Conservation (phyloP, 2,113 vertebrate genomes). For the Beaufortia kweichowensis region DNA sequence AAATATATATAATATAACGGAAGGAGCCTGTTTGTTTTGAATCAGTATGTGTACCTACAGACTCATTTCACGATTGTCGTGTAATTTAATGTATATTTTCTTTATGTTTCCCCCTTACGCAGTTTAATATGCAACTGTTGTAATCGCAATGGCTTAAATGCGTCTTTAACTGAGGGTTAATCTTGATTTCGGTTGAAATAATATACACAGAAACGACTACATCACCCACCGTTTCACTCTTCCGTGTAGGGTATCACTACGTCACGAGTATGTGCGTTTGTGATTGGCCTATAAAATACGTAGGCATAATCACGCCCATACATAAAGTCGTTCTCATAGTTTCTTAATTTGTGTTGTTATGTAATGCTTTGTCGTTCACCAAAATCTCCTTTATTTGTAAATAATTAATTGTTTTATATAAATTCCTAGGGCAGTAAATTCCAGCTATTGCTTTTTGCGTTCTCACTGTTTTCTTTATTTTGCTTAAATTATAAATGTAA, state of each 20-base stretch:
- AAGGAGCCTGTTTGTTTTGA: neutral
- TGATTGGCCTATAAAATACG: constrained; percentile 32
- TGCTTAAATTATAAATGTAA: neutral
- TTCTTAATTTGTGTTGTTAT: neutral
- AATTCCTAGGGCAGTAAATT: neutral
- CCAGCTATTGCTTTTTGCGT: neutral
- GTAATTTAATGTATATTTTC: no score
- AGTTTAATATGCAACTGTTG: neutral
- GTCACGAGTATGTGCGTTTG: constrained; percentile 34
- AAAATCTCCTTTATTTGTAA: neutral
- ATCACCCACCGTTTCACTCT: constrained; percentile 17
- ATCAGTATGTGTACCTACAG: no score
- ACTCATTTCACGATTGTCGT: no score
- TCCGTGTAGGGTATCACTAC: constrained; percentile 61
- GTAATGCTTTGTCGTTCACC: neutral
- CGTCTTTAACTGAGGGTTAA: no score
- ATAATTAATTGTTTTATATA: neutral
- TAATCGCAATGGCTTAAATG: neutral
- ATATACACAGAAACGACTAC: neutral
- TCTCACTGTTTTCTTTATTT: neutral
- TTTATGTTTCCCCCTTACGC: neutral
- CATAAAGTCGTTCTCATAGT: neutral
- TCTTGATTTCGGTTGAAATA: neutral
- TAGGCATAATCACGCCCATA: neutral
- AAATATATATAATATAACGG: neutral